Conservation (phyloP, 2,888 invertebrate genomes). For the Catocala fraxini region DNA sequence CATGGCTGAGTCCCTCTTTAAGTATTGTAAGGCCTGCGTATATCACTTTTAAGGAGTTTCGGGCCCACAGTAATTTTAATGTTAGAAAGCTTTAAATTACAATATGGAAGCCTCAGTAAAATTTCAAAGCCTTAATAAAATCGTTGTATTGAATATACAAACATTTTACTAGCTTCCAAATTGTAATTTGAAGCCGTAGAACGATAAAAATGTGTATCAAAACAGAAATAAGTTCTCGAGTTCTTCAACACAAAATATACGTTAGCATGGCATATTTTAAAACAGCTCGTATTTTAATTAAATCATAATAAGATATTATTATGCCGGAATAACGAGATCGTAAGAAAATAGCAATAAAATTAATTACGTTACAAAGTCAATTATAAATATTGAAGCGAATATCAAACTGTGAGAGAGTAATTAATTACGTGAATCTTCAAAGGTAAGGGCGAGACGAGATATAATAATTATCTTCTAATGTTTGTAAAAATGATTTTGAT, state of each 20-base stretch:
- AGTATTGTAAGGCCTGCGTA: constrained; percentile 1
- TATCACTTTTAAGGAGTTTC: not conserved
- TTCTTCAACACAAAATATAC: constrained; percentile 1
- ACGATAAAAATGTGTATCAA: too few species aligned
- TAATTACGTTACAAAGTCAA: constrained; percentile 50
- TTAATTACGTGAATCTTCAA: constrained; percentile 67
- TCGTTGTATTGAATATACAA: too few species aligned
- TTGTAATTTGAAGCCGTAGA: too few species aligned
- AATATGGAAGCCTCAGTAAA: too few species aligned
- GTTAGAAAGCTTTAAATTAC: not conserved
- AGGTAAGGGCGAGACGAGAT: constrained; percentile 53
- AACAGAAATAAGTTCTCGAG: not conserved
- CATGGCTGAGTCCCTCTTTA: constrained; percentile 5
- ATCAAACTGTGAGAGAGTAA: constrained; percentile 56
- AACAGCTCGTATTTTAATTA: constrained; percentile 27
- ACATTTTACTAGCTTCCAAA: too few species aligned
- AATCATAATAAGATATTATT: constrained; percentile 22
- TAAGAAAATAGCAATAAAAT: constrained; percentile 48
- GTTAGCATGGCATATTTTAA: constrained; percentile 2
- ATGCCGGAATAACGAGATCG: constrained; percentile 35
- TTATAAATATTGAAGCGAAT: constrained; percentile 54
- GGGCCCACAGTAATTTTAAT: not conserved
- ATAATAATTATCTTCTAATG: constrained; percentile 59
- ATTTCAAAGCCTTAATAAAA: too few species aligned
- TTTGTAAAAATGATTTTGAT: constrained; percentile 53